These are phyloP conservation scores for Cuculus canorus DNA, from an alignment of 2,797 vertebrate genomes.

Conservation along the genomic window DNA sequence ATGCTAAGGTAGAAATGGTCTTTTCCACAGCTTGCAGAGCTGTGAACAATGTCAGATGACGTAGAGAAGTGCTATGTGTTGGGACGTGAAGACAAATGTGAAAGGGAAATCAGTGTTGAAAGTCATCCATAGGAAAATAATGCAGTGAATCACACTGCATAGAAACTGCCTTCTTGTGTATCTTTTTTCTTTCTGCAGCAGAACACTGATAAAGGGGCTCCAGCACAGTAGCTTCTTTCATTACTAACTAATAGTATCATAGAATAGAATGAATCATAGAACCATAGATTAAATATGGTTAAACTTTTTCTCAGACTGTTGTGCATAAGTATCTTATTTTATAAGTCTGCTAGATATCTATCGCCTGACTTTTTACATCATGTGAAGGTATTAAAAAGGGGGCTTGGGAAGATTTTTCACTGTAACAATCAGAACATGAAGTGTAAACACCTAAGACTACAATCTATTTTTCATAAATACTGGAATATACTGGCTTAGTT, in stretches of 20 bases:
- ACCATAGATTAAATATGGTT: background rate
- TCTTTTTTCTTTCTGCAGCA: background rate
- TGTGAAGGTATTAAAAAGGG: background rate
- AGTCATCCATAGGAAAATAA: background rate
- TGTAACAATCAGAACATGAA: background rate
- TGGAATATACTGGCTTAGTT: background rate
- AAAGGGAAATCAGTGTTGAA: background rate
- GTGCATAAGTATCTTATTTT: background rate
- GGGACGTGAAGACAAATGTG: background rate
- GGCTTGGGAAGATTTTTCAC: background rate
- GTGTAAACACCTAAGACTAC: background rate
- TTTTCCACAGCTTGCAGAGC: background rate
- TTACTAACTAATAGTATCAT: background rate
- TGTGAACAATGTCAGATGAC: background rate
- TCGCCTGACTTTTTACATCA: background rate
- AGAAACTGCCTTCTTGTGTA: background rate
- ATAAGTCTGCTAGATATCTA: background rate
- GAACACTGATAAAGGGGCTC: background rate
- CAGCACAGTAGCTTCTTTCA: background rate
- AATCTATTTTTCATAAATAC: background rate
- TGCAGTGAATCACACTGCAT: background rate
- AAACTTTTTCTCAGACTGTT: background rate
- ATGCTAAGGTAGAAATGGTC: background rate
- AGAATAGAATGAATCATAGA: no score
- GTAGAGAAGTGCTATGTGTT: background rate